These are phyloP conservation scores for Mamestra configurata DNA, from an alignment of 1,140 invertebrate species.

Conservation along the genomic window DNA sequence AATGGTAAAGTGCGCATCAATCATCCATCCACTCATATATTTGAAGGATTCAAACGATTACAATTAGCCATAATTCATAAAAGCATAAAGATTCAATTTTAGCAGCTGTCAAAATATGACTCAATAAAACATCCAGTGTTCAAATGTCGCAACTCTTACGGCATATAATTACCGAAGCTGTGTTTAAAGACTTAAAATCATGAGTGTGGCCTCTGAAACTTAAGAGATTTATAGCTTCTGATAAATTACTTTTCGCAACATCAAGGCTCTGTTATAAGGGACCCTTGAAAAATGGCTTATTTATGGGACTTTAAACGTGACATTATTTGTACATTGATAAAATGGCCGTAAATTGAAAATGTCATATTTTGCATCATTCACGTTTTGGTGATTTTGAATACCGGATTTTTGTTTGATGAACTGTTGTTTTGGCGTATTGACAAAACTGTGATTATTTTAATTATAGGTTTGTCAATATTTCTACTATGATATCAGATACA, in stretches of 20 bases:
- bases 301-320: slow-evolving; percentile 35
- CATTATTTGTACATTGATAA: slow-evolving; percentile 15
- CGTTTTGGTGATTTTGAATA: neutral
- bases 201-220: slow-evolving; percentile 14
- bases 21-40: neutral
- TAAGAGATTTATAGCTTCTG: slow-evolving; percentile 38
- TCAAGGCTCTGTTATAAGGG: slow-evolving; percentile 20
- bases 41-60: slow-evolving; percentile 5
- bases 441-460: no score
- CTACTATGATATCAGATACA: no score
- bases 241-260: slow-evolving; percentile 27
- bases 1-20: neutral
- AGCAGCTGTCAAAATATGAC: slow-evolving; percentile 35
- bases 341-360: neutral
- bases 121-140: slow-evolving; percentile 4
- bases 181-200: slow-evolving; percentile 31
- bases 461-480: no score
- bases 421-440: no score
- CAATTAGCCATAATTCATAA: neutral
- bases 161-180: slow-evolving; percentile 21
- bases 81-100: slow-evolving; percentile 12
- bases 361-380: slow-evolving; percentile 26
- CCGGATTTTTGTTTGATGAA: neutral
- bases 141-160: slow-evolving; percentile 5
- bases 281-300: slow-evolving; percentile 12